These are phyloP conservation scores for Tubulanus polymorphus DNA, from an alignment of 2,888 invertebrate species.

Conservation along the genomic window DNA sequence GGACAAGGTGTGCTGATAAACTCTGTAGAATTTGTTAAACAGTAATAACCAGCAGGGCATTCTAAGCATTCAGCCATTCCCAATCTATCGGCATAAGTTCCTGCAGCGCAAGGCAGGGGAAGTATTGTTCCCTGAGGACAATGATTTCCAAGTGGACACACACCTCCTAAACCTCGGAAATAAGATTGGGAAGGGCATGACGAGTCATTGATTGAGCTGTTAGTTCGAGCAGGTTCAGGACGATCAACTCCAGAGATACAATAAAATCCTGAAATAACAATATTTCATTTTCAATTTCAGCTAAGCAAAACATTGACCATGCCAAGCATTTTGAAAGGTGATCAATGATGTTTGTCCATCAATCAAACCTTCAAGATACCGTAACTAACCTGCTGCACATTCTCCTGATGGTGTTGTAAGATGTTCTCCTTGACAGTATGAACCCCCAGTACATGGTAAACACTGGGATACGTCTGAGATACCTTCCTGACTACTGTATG, in stretches of 20 bases:
- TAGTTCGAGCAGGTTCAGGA: conserved; percentile 31
- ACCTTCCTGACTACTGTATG: conserved; percentile 32
- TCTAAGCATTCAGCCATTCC: conserved; percentile 23
- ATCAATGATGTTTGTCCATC: too few relatives aligned
- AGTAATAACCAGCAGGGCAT: conserved; percentile 33
- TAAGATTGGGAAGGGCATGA: conserved; percentile 30
- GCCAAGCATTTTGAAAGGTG: background rate
- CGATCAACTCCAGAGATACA: conserved; percentile 45
- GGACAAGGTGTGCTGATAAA: conserved; percentile 28
- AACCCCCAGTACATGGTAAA: conserved; percentile 38
- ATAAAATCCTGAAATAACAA: conserved; percentile 33
- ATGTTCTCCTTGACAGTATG: conserved; percentile 37
- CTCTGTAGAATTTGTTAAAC: conserved; percentile 27
- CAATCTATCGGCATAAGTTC: conserved; percentile 27
- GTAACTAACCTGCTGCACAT: conserved; percentile 32
- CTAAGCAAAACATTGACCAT: background rate
- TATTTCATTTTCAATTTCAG: background rate
- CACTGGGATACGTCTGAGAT: conserved; percentile 33
- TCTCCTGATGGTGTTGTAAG: conserved; percentile 30
- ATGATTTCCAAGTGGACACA: conserved; percentile 41
- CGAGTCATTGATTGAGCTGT: conserved; percentile 22
- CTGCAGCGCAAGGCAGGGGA: conserved; percentile 26
- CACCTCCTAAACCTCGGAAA: conserved; percentile 39
- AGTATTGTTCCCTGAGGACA: conserved; percentile 30
- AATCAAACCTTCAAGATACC: too few relatives aligned